These are phyloP conservation scores for Podargus strigoides DNA, from an alignment of 2,797 vertebrate genomes.

Conservation along the genomic window DNA sequence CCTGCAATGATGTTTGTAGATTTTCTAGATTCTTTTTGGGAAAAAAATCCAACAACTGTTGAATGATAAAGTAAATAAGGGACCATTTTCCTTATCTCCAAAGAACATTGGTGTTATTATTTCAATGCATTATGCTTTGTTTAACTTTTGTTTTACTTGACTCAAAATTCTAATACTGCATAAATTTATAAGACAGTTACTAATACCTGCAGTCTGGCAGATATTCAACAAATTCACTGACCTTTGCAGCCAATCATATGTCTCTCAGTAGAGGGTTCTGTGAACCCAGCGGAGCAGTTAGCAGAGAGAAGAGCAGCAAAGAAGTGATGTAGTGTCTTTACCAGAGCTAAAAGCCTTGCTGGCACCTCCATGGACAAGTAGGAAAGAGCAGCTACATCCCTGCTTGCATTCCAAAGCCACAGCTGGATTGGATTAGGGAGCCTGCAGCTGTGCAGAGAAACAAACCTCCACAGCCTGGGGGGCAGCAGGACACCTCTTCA, in stretches of 20 bases:
- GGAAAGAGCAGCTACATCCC: not conserved
- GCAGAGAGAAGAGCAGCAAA: not conserved
- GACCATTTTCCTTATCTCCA: not conserved
- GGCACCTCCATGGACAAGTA: not conserved
- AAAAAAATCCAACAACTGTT: not conserved
- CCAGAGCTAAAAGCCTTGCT: not conserved
- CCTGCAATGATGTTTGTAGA: not conserved
- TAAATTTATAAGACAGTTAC: not conserved
- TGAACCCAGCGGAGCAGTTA: not conserved
- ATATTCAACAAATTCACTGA: not conserved
- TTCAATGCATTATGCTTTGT: not conserved
- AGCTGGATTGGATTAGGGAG: constrained; percentile 5
- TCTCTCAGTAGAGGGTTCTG: not conserved
- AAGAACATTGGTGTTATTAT: not conserved
- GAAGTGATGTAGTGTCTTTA: not conserved
- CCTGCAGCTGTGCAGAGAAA: constrained; percentile 22
- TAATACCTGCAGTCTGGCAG: not conserved
- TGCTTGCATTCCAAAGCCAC: not conserved
- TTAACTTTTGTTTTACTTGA: not conserved
- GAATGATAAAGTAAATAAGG: not conserved
- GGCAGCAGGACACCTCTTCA: not conserved
- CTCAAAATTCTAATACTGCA: not conserved
- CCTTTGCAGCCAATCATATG: not conserved
- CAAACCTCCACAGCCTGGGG: not conserved
- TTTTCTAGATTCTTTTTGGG: not conserved